These are phyloP conservation scores for Venturia canescens DNA, from an alignment of 1,140 invertebrate genomes.

Conservation along the genomic window DNA sequence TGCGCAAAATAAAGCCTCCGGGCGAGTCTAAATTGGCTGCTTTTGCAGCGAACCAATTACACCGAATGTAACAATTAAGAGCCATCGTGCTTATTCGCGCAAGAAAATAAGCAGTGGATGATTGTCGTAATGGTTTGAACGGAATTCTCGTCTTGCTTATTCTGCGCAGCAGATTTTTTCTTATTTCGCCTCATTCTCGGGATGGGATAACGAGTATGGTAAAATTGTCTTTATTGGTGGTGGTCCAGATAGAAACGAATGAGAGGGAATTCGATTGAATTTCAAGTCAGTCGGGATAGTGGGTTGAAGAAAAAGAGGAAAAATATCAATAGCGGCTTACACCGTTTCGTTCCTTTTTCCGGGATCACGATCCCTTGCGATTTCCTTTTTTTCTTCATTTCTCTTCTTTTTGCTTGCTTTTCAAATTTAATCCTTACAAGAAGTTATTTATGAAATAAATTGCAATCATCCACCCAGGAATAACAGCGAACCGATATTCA, in stretches of 20 bases:
- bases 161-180: neutral
- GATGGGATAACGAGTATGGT: slow-evolving; percentile 34
- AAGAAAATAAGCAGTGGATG: slow-evolving; percentile 10
- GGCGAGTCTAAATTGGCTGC: slow-evolving; percentile 1
- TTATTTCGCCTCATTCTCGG: neutral
- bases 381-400: slow-evolving; percentile 1
- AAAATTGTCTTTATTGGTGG: slow-evolving; percentile 31
- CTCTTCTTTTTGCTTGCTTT: neutral
- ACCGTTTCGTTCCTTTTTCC: neutral
- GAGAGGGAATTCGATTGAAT: neutral
- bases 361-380: neutral
- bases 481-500: neutral
- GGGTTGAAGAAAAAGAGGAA: neutral
- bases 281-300: neutral
- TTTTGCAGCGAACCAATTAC: slow-evolving; percentile 26
- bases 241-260: neutral
- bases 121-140: slow-evolving; percentile 27
- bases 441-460: slow-evolving; percentile 36
- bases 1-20: neutral
- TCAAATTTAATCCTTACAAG: neutral
- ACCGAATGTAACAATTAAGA: slow-evolving; percentile 18
- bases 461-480: neutral
- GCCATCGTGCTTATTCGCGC: neutral
- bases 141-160: slow-evolving; percentile 1
- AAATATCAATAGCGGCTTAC: neutral